Base-by-base conservation (phyloP, 2,797 vertebrate genomes). In the Champsocephalus gunnari region DNA sequence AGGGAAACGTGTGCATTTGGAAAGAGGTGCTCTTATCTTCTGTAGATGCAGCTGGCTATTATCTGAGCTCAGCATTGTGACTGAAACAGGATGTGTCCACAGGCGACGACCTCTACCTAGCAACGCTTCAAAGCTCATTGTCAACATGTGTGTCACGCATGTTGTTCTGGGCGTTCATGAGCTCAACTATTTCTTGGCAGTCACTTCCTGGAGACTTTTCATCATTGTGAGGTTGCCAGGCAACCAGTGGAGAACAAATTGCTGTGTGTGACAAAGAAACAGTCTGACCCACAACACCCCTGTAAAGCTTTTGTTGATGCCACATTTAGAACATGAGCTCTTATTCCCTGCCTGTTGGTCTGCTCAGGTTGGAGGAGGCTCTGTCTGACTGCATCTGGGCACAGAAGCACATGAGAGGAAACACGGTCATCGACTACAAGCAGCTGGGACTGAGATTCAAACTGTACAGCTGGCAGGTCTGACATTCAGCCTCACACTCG, bases 381-480 rank as follows among this genome's bases (percentile, higher is more conserved):
- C 87, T 97, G 60, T 88, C 91, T 1, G 96, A 98, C 91, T 97
- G 95, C 62, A 92, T 85, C 45, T 89, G 88, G 91, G 95, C 97
- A 6, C 93, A 96, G 91, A 92, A 85, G 13, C 96, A 96, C 28
- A 95, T 98, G 72, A 95, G 96, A 80, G 92, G 89, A 41, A 97
- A 97, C 34, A 2, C 74, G 1, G 90, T 96, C 73, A 98, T 99
- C 0, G 97, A 99, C 89, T 99, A 99, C 93, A 95, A 86, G 48
- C 98, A 98, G 89, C 93, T 98, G 83, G 97, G 97, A 44, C 94
- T 99, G 38, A 87, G 92, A 45, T 95, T 95, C 88, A 95, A 95
- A 77, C 93, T 99, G 47, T 93, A 92, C 59, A 94, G 93, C 57
- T 99, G 97, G 97, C 97, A 98, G 97, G 97, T 98, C 19, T 47